Base-by-base conservation (phyloP, 2,888 invertebrate species). In the Drosophila silvestris region DNA sequence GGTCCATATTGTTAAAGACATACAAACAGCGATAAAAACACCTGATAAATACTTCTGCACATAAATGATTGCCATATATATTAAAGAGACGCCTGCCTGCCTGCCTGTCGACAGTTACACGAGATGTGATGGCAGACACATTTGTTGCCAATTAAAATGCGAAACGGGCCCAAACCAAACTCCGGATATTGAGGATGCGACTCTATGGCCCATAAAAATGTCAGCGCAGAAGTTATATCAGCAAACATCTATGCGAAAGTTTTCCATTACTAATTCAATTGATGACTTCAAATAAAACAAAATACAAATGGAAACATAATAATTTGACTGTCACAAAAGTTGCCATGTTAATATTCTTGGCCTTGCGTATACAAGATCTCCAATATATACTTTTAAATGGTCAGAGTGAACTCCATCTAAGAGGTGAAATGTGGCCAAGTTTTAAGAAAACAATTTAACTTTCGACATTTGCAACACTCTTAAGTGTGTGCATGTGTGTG, bases 61-160 rank as follows among this genome's bases (percentile, higher is more conserved):
- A 61, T 61, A 69, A 80, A 57, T 76, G 61, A 66, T 77, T 61
- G 22, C 58, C 56, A 37, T 26, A 44, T 41, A 75, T 65, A 73
- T 65, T 65, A 54, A 51, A 56, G 47, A 50, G 64, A 65, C 65
- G 72, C 41, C 54, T 51, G 47, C 12, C 33, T 33, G 54, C 35
- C 14, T 35, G 35, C 35, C 35, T 14, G 35, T 41, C 77, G 59
- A 65, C 74, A 53, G 22, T 39, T 30, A 66, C 62, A 65, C 41
- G 28, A 28, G 16, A 26, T 26, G 26, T 35, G 10, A 26, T 33
- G 33, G 14, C 33, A 61, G 37, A 58, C 53, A 51, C 63, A 74
- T 69, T 80, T 65, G 70, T 32, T 61, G 68, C 63, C 81, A 81
- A 81, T 81, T 81, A 81, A 79, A 81, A 68, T 60, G 50, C 60